These are phyloP conservation scores for Otis tarda DNA, from an alignment of 2,113 vertebrate genomes.

Conservation along the genomic window DNA sequence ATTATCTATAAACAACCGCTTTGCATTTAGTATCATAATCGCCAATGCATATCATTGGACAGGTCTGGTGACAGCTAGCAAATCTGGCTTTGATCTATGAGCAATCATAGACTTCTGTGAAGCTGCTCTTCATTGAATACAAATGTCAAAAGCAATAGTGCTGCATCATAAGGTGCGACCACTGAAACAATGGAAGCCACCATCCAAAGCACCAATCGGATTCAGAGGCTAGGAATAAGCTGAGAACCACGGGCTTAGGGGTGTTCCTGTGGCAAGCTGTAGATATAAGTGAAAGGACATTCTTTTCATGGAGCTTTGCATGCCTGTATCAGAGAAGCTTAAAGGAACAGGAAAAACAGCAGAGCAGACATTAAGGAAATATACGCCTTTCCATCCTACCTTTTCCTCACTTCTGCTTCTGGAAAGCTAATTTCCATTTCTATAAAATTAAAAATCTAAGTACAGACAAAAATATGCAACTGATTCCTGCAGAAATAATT, in stretches of 20 bases:
- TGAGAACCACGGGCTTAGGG: not conserved
- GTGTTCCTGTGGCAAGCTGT: not conserved
- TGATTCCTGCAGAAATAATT: not conserved
- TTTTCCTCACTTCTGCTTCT: not conserved
- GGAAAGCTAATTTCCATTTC: not conserved
- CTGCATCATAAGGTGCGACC: not conserved
- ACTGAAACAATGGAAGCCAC: not conserved
- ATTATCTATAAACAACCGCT: conserved; percentile 48
- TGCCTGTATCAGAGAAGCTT: not conserved
- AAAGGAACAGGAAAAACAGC: not conserved
- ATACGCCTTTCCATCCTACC: not conserved
- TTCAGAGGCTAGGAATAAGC: not conserved
- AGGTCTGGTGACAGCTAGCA: not conserved
- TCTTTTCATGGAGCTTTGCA: not conserved
- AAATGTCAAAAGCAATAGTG: not conserved
- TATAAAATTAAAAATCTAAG: not conserved
- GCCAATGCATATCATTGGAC: conserved; percentile 14
- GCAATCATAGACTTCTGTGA: not conserved
- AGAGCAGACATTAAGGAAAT: not conserved
- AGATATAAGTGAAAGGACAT: not conserved
- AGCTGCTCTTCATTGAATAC: not conserved
- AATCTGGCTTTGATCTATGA: conserved; percentile 6
- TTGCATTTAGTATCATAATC: conserved; percentile 30
- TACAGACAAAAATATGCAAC: not conserved
- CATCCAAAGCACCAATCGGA: not conserved